These are phyloP conservation scores for Hiodon alosoides DNA, from an alignment of 2,113 vertebrate species.

Conservation along the genomic window DNA sequence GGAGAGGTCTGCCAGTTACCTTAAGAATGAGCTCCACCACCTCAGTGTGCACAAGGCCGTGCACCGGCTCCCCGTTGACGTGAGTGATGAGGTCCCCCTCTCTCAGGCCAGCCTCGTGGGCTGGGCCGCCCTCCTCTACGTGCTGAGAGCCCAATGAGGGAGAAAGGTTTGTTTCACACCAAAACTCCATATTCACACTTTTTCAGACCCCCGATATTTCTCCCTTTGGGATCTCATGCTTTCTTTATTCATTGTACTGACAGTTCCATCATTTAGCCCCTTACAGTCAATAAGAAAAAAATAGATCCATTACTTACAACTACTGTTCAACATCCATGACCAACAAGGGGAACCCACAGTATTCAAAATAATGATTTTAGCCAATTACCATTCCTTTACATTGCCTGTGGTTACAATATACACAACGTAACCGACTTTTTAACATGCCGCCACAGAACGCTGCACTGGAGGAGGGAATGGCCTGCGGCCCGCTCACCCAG, in stretches of 20 bases:
- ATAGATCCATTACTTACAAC: too few relatives aligned
- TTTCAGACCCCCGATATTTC: too few relatives aligned
- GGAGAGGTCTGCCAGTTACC: constrained; percentile 54
- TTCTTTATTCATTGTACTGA: too few relatives aligned
- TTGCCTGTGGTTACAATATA: too few relatives aligned
- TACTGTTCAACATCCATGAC: too few relatives aligned
- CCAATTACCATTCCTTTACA: too few relatives aligned
- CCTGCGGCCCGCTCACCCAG: constrained; percentile 71
- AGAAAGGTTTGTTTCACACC: neutral
- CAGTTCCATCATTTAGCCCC: too few relatives aligned
- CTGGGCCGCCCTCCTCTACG: constrained; percentile 84
- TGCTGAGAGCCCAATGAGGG: constrained; percentile 64
- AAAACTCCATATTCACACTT: too few relatives aligned
- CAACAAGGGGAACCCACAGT: too few relatives aligned
- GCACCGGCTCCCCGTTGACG: constrained; percentile 90
- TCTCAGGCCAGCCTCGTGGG: constrained; percentile 82
- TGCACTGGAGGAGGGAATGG: neutral
- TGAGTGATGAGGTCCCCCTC: constrained; percentile 95
- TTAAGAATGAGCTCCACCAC: constrained; percentile 96
- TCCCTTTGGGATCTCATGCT: too few relatives aligned
- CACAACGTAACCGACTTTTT: neutral
- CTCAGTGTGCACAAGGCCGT: constrained; percentile 92
- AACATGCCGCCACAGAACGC: neutral
- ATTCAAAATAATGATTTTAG: too few relatives aligned
- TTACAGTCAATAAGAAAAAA: too few relatives aligned